These are phyloP conservation scores for Tipula helvola DNA, from an alignment of 2,888 invertebrate species.

Conservation along the genomic window DNA sequence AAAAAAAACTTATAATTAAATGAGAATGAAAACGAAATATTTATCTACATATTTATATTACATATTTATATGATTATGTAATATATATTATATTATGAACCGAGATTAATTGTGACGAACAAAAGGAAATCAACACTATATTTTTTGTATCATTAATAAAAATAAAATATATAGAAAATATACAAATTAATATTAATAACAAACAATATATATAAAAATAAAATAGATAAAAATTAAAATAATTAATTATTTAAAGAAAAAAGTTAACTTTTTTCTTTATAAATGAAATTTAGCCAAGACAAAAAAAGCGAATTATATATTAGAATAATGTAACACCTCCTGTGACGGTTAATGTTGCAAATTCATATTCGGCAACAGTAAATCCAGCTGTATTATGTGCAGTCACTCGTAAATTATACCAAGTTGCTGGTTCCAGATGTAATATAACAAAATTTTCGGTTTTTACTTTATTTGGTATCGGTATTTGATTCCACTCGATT, in stretches of 20 bases:
- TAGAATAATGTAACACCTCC: constrained; percentile 55
- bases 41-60: not conserved
- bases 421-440: constrained; percentile 84
- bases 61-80: not conserved
- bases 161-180: not conserved
- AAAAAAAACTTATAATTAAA: not conserved
- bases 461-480: constrained; percentile 85
- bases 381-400: constrained; percentile 94
- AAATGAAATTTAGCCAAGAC: not conserved
- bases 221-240: not conserved
- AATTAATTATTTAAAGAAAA: not conserved
- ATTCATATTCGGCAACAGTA: constrained; percentile 89
- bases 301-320: not conserved
- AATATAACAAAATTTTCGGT: constrained; percentile 82
- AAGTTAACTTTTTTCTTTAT: not conserved
- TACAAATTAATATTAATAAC: not conserved
- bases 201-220: not conserved
- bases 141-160: constrained; percentile 5
- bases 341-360: constrained; percentile 84
- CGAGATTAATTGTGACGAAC: constrained; percentile 1
- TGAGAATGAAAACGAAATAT: not conserved
- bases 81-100: not conserved
- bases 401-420: constrained; percentile 85
- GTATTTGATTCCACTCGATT: constrained; percentile 87
- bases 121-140: constrained; percentile 9